Evolutionary conservation across 2,888 invertebrate species (phyloP).

Genomic region (Glaucopsyche alexis): DNA sequence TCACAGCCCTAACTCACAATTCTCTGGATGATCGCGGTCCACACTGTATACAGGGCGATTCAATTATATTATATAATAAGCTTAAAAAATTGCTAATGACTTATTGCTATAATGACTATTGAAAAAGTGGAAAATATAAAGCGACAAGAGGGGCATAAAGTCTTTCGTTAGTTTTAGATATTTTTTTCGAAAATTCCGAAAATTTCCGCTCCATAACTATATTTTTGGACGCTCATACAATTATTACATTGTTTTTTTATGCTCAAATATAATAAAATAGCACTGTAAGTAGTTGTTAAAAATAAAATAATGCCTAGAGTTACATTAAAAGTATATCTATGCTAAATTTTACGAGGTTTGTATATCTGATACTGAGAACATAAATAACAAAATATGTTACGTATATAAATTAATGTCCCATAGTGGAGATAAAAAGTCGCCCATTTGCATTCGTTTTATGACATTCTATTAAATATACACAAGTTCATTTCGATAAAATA

Average conservation of each 20-base stretch:
- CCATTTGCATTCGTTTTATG: constrained; percentile 16
- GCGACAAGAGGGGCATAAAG: too few species aligned
- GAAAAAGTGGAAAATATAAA: too few species aligned
- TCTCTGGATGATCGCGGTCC: constrained; percentile 56
- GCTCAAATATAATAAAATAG: background rate
- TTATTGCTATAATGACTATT: background rate
- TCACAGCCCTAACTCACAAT: constrained; percentile 63
- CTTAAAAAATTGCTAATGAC: background rate
- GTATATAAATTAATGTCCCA: constrained; percentile 16
- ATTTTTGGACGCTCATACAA: background rate
- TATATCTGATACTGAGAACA: background rate
- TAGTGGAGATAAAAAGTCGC: constrained; percentile 12
- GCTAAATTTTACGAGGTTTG: constrained; percentile 3
- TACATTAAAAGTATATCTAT: background rate
- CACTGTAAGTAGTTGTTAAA: background rate
- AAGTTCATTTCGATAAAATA: constrained; percentile 14
- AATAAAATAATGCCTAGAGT: background rate
- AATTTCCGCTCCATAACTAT: background rate
- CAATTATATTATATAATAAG: background rate
- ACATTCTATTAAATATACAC: constrained; percentile 16
- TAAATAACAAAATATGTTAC: constrained; percentile 15
- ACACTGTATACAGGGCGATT: background rate
- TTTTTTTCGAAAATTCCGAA: too few species aligned
- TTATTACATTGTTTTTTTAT: background rate
- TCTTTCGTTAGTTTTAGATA: too few species aligned